A percentile compares a stretch with the other conserved stretches of the same genome.
Evolutionary conservation across 2,888 invertebrate species (phyloP).

Genomic region (Tridacna gigas): DNA sequence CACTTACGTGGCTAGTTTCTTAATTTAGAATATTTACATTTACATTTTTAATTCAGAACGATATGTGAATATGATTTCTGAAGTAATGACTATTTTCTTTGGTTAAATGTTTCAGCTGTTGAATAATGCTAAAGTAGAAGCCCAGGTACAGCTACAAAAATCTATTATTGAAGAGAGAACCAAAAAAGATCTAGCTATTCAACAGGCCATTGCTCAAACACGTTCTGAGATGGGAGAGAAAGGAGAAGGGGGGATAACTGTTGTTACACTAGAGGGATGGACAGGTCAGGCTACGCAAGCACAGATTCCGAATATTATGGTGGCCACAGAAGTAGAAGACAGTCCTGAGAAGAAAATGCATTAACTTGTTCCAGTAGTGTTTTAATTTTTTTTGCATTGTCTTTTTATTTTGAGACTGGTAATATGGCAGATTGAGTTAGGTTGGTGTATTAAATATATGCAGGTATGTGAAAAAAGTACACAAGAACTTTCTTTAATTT

Average conservation of each 20-base stretch:
- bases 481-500: background rate
- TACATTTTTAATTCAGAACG: no score
- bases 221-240: constrained; percentile 81
- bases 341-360: constrained; percentile 61
- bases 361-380: background rate
- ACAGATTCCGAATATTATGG: constrained; percentile 73
- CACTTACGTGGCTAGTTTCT: no score
- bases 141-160: constrained; percentile 81
- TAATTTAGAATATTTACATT: no score
- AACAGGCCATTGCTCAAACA: constrained; percentile 81
- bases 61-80: no score
- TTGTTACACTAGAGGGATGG: constrained; percentile 71
- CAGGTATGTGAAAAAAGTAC: background rate
- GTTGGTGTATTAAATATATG: background rate
- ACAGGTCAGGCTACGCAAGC: constrained; percentile 60
- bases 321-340: constrained; percentile 70
- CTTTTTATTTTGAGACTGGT: background rate
- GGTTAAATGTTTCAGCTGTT: constrained; percentile 77
- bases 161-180: constrained; percentile 83
- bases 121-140: constrained; percentile 81
- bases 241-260: constrained; percentile 76
- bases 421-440: background rate
- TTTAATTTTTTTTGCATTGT: background rate
- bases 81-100: no score
- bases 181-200: constrained; percentile 83